A percentile compares a stretch with the other conserved stretches of the same genome.
phyloP scores from a whole-genome alignment of 2,888 invertebrate genomes.

The Andricus curvator region DNA sequence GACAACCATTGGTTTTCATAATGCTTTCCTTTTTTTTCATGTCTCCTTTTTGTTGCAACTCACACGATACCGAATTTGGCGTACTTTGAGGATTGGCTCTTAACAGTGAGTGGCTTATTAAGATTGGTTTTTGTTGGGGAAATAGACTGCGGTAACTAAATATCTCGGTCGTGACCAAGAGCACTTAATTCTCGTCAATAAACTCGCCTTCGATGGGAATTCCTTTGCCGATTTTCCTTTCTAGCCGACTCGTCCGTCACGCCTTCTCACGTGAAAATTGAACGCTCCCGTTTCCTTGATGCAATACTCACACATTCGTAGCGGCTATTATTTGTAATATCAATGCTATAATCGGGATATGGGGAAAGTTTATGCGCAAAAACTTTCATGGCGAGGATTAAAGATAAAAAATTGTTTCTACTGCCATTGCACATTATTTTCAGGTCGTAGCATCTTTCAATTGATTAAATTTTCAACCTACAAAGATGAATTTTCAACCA shows the following conservation, averaged over 20 bases:
- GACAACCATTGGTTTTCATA: too few relatives aligned
- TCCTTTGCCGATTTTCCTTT: conserved; percentile 30
- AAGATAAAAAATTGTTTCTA: too few relatives aligned
- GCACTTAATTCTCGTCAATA: conserved; percentile 33
- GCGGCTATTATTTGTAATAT: conserved; percentile 4
- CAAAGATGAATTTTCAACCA: too few relatives aligned
- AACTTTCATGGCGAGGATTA: too few relatives aligned
- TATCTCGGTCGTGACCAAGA: conserved; percentile 19
- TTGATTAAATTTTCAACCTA: too few relatives aligned
- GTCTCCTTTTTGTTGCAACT: too few relatives aligned
- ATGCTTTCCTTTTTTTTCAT: too few relatives aligned
- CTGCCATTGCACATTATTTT: too few relatives aligned
- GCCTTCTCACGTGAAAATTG: conserved; percentile 40
- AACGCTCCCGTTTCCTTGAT: conserved; percentile 34
- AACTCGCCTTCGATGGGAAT: conserved; percentile 29
- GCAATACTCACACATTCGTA: conserved; percentile 15
- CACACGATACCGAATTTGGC: too few relatives aligned
- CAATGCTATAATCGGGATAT: not conserved
- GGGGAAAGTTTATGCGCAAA: too few relatives aligned
- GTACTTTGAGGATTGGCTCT: too few relatives aligned
- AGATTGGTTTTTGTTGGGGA: not conserved
- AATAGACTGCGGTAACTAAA: conserved; percentile 6
- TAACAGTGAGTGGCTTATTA: not conserved
- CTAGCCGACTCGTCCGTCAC: conserved; percentile 13
- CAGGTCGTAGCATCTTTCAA: too few relatives aligned